These are phyloP conservation scores for Sternarchorhynchus goeldii DNA, from an alignment of 2,797 vertebrate species.

Conservation along the genomic window DNA sequence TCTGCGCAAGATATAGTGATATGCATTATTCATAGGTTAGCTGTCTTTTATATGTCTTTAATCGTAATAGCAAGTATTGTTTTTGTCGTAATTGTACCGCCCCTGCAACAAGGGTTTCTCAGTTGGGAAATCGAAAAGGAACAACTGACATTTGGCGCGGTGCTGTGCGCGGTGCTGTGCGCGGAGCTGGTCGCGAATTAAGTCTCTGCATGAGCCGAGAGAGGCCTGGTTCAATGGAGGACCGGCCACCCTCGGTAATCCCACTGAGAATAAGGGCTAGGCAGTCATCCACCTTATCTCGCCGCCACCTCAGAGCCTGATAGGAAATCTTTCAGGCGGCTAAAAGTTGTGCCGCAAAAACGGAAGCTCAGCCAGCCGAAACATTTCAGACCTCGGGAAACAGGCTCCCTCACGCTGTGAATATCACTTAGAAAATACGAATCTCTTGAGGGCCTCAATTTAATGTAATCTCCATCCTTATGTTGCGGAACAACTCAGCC, in stretches of 20 bases:
- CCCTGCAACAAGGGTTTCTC: background rate
- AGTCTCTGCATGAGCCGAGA: conserved; percentile 31
- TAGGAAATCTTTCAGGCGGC: conserved; percentile 5
- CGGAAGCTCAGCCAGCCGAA: background rate
- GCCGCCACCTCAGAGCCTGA: conserved; percentile 4
- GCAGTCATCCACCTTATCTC: conserved; percentile 16
- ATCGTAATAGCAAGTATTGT: too few relatives aligned
- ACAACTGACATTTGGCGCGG: conserved; percentile 29
- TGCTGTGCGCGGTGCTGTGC: conserved; percentile 21
- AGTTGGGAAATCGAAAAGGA: too few relatives aligned
- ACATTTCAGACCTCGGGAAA: background rate
- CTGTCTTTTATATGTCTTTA: too few relatives aligned
- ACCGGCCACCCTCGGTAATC: conserved; percentile 46
- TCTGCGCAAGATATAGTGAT: too few relatives aligned
- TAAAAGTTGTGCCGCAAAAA: conserved; percentile 20
- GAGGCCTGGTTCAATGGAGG: conserved; percentile 38
- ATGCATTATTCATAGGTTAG: too few relatives aligned
- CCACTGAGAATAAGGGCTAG: conserved; percentile 13
- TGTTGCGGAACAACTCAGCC: background rate
- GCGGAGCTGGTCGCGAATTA: conserved; percentile 19
- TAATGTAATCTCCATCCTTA: conserved; percentile 31
- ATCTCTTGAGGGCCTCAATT: conserved; percentile 14
- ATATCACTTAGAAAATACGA: conserved; percentile 17
- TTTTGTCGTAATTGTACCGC: too few relatives aligned
- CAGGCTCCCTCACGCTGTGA: conserved; percentile 14